Evolutionary conservation across 2,113 vertebrate species (phyloP).

Genomic region (Furnarius figulus): DNA sequence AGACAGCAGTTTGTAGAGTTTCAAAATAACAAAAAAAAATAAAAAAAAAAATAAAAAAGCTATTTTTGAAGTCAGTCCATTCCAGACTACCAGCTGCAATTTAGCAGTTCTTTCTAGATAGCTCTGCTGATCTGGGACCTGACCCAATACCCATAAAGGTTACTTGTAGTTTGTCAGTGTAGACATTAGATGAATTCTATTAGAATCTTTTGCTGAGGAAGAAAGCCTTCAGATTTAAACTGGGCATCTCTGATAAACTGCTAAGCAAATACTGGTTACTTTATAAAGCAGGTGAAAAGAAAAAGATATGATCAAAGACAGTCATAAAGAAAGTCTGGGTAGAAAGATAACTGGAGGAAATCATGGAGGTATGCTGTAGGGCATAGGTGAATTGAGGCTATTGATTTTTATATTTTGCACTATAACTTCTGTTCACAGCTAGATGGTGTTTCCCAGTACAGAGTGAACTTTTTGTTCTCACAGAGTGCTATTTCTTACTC

Average conservation of each 20-base stretch:
- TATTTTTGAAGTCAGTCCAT: neutral
- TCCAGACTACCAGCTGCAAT: neutral
- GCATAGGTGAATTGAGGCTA: neutral
- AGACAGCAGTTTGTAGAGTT: neutral
- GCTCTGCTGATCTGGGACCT: neutral
- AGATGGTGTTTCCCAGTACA: neutral
- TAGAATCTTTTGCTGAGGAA: neutral
- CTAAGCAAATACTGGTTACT: slow-evolving; percentile 3
- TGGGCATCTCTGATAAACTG: slow-evolving; percentile 12
- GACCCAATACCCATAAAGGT: slow-evolving; percentile 20
- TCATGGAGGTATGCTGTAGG: neutral
- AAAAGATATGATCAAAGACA: slow-evolving; percentile 20
- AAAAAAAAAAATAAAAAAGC: neutral
- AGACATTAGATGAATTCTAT: neutral
- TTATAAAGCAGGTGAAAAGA: neutral
- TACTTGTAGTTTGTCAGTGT: neutral
- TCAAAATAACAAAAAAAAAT: neutral
- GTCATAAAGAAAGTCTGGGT: neutral
- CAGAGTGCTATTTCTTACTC: neutral
- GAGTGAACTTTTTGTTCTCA: neutral
- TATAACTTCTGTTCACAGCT: neutral
- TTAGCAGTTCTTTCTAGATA: slow-evolving; percentile 12
- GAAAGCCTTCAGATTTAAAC: slow-evolving; percentile 26
- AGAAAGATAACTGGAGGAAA: neutral
- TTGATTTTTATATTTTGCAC: slow-evolving; percentile 5